Conservation (phyloP, 2,888 invertebrate genomes). For the Zele albiditarsus region DNA sequence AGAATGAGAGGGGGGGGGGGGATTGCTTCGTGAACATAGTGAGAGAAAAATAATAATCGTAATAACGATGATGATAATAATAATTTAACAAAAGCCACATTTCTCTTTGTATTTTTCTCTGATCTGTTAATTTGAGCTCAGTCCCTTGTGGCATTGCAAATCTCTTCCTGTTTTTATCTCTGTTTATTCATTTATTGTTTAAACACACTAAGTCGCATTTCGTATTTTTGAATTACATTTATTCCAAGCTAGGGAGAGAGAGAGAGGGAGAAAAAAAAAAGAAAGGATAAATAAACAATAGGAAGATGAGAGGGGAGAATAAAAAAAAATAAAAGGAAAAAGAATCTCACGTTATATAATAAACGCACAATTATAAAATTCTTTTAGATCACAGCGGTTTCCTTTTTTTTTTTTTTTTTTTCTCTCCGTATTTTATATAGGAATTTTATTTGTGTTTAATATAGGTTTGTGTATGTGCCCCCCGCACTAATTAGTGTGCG, state of each 20-base stretch:
- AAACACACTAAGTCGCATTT: neutral
- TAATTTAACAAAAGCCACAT: slow-evolving; percentile 34
- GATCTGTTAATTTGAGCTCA: neutral
- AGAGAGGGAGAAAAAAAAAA: no score
- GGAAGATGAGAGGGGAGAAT: neutral
- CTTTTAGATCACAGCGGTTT: neutral
- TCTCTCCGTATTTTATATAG: neutral
- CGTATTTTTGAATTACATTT: neutral
- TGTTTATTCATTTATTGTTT: slow-evolving; percentile 20
- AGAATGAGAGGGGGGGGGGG: no score
- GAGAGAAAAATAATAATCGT: neutral
- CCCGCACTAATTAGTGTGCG: neutral
- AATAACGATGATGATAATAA: slow-evolving; percentile 14
- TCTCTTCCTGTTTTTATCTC: slow-evolving; percentile 5
- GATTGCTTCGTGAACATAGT: neutral
- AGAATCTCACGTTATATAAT: neutral
- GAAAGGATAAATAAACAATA: no score
- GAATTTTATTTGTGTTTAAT: neutral
- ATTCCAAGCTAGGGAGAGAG: neutral
- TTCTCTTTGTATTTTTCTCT: slow-evolving; percentile 15
- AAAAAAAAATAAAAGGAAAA: neutral
- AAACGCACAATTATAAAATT: neutral
- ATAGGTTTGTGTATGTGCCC: neutral
- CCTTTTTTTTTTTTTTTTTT: neutral
- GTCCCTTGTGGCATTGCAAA: neutral